Base-by-base conservation (phyloP, 1,140 invertebrate species). In the Danaus melanippus region DNA sequence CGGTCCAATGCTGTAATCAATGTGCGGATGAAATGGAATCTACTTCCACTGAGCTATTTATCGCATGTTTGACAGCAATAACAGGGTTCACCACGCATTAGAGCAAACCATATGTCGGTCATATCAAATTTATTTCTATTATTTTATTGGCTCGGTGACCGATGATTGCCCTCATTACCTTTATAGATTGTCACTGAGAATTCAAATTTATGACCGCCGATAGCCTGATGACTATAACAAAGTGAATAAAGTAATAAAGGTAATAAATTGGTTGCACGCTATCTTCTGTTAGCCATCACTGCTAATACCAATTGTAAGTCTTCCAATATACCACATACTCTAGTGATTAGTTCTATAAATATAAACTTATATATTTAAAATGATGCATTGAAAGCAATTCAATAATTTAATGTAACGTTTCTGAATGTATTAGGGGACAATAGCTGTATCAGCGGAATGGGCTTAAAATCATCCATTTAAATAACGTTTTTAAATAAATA, bases 401-500 rank as follows among this genome's bases (percentile, higher is more conserved):
- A 7, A 7, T 32, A 32, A 53, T 63, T 56, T 32, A 50, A 51
- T 60, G 48, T 55, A 46, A 50, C 57, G 57, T 69, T 59, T 69
- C 67, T 76, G 73, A 76, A 69, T 74, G 68, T 72, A 86, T 84
- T 80, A 83, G 70, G 63, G 61, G 60, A 86, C 81, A 86, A 86
- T 74, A 67, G 81, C 50, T 53, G 69, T 71, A 83, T 84, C 75
- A 72, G 66, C 57, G 67, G 75, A 76, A 78, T 75, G 70, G 69
- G 80, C 80, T 86, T 86, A 86, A 79, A 84, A 81, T 84, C 81
- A 86, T 84, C 75, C 81, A 86, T 86, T 85, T 84, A 82, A 84
- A 86, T 86, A 84, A 84, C 77, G 78, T 84, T 86, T 86, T 86
- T 84, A 86, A 86, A 86, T 86, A 86, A 86, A 86, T 86, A 86